These are phyloP conservation scores for Bombus haemorrhoidalis DNA, from an alignment of 1,140 invertebrate genomes.

Conservation along the genomic window DNA sequence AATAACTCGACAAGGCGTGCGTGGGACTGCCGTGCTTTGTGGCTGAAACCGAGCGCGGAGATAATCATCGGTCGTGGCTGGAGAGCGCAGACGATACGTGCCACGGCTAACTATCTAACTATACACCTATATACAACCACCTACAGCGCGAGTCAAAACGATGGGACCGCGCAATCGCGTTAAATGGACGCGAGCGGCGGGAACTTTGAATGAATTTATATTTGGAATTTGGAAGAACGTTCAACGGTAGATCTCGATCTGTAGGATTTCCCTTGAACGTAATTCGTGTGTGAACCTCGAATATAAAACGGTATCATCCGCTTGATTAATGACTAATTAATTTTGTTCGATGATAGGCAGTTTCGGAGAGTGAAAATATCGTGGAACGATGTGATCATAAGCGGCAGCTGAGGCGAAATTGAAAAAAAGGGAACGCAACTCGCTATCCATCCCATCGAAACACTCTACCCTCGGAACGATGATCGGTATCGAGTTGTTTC, in stretches of 20 bases:
- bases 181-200: no score
- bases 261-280: background rate
- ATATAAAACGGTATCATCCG: background rate
- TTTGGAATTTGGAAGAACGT: background rate
- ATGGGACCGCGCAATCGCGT: no score
- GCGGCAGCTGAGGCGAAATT: background rate
- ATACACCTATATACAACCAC: background rate
- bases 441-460: background rate
- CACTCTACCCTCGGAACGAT: background rate
- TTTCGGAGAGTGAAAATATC: background rate
- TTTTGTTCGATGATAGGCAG: background rate
- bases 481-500: slow-evolving; percentile 26
- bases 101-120: slow-evolving; percentile 29
- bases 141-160: background rate
- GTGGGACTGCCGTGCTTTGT: slow-evolving; percentile 77
- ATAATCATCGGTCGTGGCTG: slow-evolving; percentile 78
- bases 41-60: slow-evolving; percentile 76
- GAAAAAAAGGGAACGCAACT: slow-evolving; percentile 7
- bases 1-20: slow-evolving; percentile 79
- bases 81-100: slow-evolving; percentile 69
- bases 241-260: background rate
- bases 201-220: background rate
- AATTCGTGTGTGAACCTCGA: background rate
- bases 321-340: background rate
- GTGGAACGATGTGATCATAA: background rate